A percentile compares a stretch with the other conserved stretches of the same genome.
These are phyloP conservation scores for Hippopotamyrus pictus DNA, from an alignment of 2,797 vertebrate genomes.

Conservation along the genomic window DNA sequence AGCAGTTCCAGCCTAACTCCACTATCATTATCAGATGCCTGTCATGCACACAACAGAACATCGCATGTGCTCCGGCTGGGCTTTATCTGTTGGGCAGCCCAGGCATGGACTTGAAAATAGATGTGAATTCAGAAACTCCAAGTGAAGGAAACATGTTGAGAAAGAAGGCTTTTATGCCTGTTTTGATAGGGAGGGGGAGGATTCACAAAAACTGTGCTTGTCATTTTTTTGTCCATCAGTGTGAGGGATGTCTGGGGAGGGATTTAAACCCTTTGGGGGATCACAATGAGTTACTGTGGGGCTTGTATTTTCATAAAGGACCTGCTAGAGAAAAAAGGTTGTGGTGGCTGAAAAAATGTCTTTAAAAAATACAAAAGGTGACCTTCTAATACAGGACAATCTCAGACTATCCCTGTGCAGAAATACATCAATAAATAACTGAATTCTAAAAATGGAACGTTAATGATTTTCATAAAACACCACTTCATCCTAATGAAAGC, in stretches of 20 bases:
- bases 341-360: background rate
- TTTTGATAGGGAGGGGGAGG: background rate
- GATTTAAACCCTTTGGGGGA: background rate
- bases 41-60: slow-evolving; percentile 5
- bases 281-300: background rate
- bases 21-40: background rate
- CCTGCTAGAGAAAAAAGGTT: background rate
- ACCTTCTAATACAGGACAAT: background rate
- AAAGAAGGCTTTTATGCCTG: background rate
- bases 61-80: background rate
- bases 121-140: background rate
- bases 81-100: background rate
- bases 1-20: background rate
- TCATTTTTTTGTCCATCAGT: background rate
- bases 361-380: background rate
- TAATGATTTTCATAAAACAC: background rate
- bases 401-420: background rate
- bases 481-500: slow-evolving; percentile 7
- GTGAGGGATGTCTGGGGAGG: background rate
- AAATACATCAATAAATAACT: background rate
- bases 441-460: background rate
- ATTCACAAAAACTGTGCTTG: background rate
- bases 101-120: slow-evolving; percentile 3
- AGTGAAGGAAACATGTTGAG: background rate
- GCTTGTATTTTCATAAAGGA: background rate